Conservation (phyloP, 2,888 invertebrate species). For the Nephrotoma appendiculata region DNA sequence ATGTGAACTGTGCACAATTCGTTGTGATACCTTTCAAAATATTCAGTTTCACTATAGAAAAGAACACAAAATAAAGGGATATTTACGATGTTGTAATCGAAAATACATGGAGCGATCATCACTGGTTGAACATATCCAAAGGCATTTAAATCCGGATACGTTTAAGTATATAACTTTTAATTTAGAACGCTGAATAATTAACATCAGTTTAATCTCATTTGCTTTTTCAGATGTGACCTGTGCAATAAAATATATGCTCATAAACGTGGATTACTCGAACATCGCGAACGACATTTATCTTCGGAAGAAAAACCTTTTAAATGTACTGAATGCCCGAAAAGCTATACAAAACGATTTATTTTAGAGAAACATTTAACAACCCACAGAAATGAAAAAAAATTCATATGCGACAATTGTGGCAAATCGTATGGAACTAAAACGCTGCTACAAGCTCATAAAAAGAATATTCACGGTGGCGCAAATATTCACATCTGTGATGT, state of each 20-base stretch:
- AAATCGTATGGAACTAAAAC: conserved; percentile 10
- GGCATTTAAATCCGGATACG: conserved; percentile 28
- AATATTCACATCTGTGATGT: conserved; percentile 17
- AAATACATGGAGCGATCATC: neutral
- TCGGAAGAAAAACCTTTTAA: neutral
- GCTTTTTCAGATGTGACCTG: neutral
- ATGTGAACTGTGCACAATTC: neutral
- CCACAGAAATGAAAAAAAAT: neutral
- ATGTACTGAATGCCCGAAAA: neutral
- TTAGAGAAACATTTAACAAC: neutral
- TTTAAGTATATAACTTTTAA: conserved; percentile 21
- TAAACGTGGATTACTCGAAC: neutral
- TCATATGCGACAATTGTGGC: neutral
- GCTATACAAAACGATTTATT: neutral
- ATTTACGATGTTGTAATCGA: neutral
- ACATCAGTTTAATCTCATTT: neutral
- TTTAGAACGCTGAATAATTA: neutral
- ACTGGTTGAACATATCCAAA: conserved; percentile 27
- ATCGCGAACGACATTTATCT: neutral
- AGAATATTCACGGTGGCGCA: conserved; percentile 13
- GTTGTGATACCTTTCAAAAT: neutral
- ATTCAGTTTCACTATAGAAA: neutral
- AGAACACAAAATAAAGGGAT: neutral
- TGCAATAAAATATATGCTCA: conserved; percentile 2
- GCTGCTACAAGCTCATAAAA: conserved; percentile 22